Conservation (phyloP, 2,113 vertebrate species). For the Taxidea taxus region DNA sequence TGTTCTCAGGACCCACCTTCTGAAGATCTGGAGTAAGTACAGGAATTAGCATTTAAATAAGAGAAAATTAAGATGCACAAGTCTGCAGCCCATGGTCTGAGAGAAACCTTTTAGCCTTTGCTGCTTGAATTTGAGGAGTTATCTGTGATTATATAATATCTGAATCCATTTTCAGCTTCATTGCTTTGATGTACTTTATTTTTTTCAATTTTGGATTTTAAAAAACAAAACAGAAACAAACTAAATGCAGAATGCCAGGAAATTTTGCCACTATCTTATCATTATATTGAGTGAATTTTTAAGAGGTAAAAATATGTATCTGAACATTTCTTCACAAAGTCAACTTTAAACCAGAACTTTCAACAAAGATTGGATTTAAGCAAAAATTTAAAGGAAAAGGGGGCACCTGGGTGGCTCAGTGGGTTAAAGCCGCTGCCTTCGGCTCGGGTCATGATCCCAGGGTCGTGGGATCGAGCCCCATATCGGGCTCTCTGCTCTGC, state of each 20-base stretch:
- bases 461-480: no score
- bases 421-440: no score
- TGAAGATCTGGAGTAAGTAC: not conserved
- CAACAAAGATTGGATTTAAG: conserved; percentile 47
- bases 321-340: not conserved
- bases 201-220: conserved; percentile 11
- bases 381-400: conserved; percentile 59
- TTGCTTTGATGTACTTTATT: not conserved
- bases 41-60: not conserved
- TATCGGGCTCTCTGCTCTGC: no score
- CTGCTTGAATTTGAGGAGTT: not conserved
- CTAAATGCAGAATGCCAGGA: not conserved
- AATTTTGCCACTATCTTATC: not conserved
- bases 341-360: conserved; percentile 41
- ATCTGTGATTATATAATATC: not conserved
- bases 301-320: conserved; percentile 16
- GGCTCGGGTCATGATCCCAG: no score
- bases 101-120: not conserved
- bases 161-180: conserved; percentile 37
- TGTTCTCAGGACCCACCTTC: not conserved
- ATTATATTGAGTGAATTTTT: not conserved
- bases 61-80: not conserved
- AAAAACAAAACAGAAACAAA: conserved; percentile 3
- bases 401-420: no score
- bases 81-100: not conserved